phyloP scores from a whole-genome alignment of 1,140 invertebrate species.

The Carposina sasakii region DNA sequence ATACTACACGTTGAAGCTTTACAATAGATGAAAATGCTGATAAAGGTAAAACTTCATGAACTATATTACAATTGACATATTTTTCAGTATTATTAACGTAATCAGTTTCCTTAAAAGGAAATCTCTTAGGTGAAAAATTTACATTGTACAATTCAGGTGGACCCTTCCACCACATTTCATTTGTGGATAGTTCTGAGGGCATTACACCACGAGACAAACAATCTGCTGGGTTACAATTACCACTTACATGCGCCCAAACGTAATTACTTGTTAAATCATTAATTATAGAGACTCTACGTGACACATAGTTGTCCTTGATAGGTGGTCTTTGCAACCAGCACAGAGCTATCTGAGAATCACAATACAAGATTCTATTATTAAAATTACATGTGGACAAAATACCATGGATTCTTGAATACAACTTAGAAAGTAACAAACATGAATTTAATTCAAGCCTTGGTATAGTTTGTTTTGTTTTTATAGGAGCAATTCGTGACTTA shows the following conservation, averaged over 20 bases:
- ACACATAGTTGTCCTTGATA: slow-evolving; percentile 4
- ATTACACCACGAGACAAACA: slow-evolving; percentile 10
- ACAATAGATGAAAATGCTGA: not conserved
- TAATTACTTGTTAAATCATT: not conserved
- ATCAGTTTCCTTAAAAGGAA: not conserved
- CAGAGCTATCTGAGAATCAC: slow-evolving; percentile 13
- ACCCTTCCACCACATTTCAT: not conserved
- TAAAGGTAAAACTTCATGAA: not conserved
- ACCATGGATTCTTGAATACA: slow-evolving; percentile 2
- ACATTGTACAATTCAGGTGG: not conserved
- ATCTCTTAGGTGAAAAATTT: not conserved
- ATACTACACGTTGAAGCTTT: slow-evolving; percentile 1
- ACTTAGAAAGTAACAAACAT: slow-evolving; percentile 8
- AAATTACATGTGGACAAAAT: no score
- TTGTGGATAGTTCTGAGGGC: not conserved
- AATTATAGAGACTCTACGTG: slow-evolving; percentile 12
- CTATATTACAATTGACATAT: no score
- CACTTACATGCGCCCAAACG: not conserved
- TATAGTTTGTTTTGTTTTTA: slow-evolving; percentile 5
- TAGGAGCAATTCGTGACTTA: not conserved
- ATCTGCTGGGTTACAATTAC: slow-evolving; percentile 9
- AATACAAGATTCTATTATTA: slow-evolving; percentile 5
- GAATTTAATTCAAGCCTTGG: slow-evolving; percentile 11
- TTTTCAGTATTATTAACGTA: no score
- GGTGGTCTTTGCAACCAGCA: slow-evolving; percentile 10